Base-by-base conservation (phyloP, 2,888 invertebrate genomes). In the Erpobdella octoculata region DNA sequence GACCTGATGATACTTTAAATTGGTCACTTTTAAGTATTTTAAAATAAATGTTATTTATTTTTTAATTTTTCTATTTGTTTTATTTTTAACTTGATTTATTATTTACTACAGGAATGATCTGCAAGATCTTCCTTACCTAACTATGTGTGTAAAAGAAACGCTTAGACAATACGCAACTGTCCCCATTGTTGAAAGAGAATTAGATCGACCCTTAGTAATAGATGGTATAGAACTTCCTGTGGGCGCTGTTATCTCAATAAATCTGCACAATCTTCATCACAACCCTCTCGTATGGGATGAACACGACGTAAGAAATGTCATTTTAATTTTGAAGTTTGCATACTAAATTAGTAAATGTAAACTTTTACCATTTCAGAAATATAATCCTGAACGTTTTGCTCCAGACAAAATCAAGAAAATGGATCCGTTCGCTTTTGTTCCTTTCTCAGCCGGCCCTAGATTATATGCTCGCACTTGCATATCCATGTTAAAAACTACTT, bases 381-480 rank as follows among this genome's bases (percentile, higher is more conserved):
- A 74, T 61, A 68, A 69, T 31, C 79, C 80, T 48, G 78, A 79
- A 15, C 73, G 80, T 73, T 79, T 80, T 74, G 71, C 72, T 18
- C 76, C 75, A 1, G 78, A 79, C 46, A 77, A 78, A 71, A 73
- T 75, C 6, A 77, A 76, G 9, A 76, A 76, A 28, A 76, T 76
- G 71, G 78, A 80, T 67, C 73, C 77, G 15, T 79, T 74, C 73
- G 75, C 75, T 12, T 79, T 76, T 72, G 73, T 80, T 6, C 80
- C 80, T 3, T 80, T 80, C 66, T 78, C 79, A 25, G 80, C 80
- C 8, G 80, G 81, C 25, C 78, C 79, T 33, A 77, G 79, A 78
- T 79, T 25, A 53, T 28, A 25, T 53, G n/a, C n/a, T n/a, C n/a
- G n/a, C n/a, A n/a, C n/a, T n/a, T n/a, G n/a, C n/a, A n/a, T n/a